Base-by-base conservation (phyloP, 2,113 vertebrate species). In the Nicator chloris region DNA sequence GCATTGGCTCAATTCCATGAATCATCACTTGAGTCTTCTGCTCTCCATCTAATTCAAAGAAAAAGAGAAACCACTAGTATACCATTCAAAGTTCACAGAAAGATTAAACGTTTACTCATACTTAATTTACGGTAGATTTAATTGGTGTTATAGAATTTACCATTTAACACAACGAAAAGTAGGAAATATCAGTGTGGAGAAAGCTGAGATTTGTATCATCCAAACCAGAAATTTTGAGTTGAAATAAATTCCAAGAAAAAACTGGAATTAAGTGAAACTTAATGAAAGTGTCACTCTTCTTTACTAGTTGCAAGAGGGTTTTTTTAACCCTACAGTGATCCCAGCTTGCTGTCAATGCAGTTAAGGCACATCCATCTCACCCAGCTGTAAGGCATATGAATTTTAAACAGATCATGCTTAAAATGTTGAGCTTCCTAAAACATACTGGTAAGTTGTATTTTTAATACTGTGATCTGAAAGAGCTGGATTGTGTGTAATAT, bases 1-100 rank as follows among this genome's bases (percentile, higher is more conserved):
- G 97, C 98, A 99, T 98, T 20, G 99, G 99, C 79, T 99, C 99
- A 76, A 99, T 99, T 70, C 99, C 99, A 83, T 99, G 99, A 97
- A 99, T 98, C 98, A 99, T 97, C 88, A 99, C 98, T 98, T 99
- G 99, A 97, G 98, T 98, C 95, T 98, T 98, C 97, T 98, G 99
- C 95, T 97, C 98, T 92, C 98, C 98, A 97, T 99, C 99, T 99
- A 98, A 88, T 95, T 97, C 91, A 97, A 97, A 97, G 88, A 97
- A 95, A 97, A 94, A 98, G 95, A 97, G 92, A 96, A 97, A 95
- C 86, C 68, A 95, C 93, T 94, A 82, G 95, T 91, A 77, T 4
- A 73, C 19, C 83, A 68, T 56, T 72, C 81, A 91, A 92, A 95
- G 79, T 83, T 91, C 94, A 95, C 84, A 93, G 86, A 45, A 93